Percentiles rank a stretch among this genome's conserved stretches.
phyloP scores from a whole-genome alignment of 2,113 vertebrate species.

The Neoarius graeffei region DNA sequence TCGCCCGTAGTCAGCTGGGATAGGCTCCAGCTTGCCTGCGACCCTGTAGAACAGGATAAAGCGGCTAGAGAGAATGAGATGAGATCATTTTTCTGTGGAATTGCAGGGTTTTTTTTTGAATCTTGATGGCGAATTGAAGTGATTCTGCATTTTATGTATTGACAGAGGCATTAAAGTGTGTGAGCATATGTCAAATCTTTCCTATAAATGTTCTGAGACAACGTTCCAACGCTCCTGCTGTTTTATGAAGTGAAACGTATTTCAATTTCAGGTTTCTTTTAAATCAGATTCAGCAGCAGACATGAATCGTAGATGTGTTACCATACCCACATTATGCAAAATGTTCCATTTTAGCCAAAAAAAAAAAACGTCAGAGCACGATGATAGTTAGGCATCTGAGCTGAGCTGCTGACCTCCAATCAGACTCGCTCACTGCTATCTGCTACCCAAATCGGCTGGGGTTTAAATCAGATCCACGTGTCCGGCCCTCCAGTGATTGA shows the following conservation, averaged over 20 bases:
- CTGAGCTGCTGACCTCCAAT: conserved; percentile 56
- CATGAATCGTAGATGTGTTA: not conserved
- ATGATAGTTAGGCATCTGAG: conserved; percentile 11
- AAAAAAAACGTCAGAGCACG: not conserved
- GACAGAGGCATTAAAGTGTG: not conserved
- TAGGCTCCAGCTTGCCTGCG: too few relatives aligned
- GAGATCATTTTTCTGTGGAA: not conserved
- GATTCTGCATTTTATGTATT: not conserved
- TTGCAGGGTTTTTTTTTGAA: not conserved
- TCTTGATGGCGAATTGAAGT: not conserved
- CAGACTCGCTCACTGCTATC: conserved; percentile 60
- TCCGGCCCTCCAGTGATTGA: conserved; percentile 65
- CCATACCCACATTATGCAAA: not conserved
- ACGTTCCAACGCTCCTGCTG: not conserved
- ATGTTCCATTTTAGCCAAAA: not conserved
- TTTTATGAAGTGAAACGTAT: not conserved
- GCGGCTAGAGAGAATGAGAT: too few relatives aligned
- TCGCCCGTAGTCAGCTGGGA: too few relatives aligned
- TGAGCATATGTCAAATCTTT: not conserved
- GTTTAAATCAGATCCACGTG: conserved; percentile 73
- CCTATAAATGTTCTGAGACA: not conserved
- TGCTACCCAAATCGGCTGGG: conserved; percentile 59
- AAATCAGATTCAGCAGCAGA: not conserved
- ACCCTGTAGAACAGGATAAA: too few relatives aligned
- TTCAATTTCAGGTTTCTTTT: not conserved